phyloP scores from a whole-genome alignment of 1,140 invertebrate species.

The Himalopsyche phryganea region DNA sequence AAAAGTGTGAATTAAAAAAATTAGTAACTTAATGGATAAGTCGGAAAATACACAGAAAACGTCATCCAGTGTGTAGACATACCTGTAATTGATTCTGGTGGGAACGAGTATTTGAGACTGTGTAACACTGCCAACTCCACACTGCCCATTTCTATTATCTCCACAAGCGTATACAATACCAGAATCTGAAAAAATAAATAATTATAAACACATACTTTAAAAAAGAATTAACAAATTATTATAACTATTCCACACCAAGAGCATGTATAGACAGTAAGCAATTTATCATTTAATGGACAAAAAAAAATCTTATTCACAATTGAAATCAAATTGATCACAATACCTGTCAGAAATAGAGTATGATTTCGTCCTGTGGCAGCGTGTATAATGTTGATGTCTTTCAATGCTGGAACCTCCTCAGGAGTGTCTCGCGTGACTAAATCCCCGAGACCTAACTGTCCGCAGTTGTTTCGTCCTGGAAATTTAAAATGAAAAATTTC shows the following conservation, averaged over 20 bases:
- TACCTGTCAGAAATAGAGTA: constrained; percentile 81
- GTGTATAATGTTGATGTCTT: constrained; percentile 75
- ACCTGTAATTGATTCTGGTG: constrained; percentile 68
- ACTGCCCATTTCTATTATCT: constrained; percentile 88
- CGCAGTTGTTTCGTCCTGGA: constrained; percentile 73
- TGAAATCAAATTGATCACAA: no score
- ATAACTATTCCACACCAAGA: no score
- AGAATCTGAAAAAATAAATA: constrained; percentile 60
- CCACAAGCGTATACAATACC: constrained; percentile 84
- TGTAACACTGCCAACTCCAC: constrained; percentile 76
- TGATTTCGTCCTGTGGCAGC: constrained; percentile 86
- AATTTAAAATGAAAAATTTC: neutral
- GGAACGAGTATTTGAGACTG: constrained; percentile 63
- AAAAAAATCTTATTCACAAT: no score
- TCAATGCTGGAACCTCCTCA: constrained; percentile 68
- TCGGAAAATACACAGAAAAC: no score
- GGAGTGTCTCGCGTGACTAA: constrained; percentile 71
- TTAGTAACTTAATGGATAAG: no score
- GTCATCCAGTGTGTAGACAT: no score
- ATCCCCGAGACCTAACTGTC: constrained; percentile 85
- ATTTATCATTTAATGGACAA: no score
- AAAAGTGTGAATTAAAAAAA: no score
- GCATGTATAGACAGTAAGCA: no score
- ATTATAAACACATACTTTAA: constrained; percentile 1
- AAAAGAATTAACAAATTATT: constrained; percentile 1